Percentiles rank a stretch among this genome's conserved stretches.
These are phyloP conservation scores for Ariopsis seemanni DNA, from an alignment of 2,113 vertebrate genomes.

Conservation along the genomic window DNA sequence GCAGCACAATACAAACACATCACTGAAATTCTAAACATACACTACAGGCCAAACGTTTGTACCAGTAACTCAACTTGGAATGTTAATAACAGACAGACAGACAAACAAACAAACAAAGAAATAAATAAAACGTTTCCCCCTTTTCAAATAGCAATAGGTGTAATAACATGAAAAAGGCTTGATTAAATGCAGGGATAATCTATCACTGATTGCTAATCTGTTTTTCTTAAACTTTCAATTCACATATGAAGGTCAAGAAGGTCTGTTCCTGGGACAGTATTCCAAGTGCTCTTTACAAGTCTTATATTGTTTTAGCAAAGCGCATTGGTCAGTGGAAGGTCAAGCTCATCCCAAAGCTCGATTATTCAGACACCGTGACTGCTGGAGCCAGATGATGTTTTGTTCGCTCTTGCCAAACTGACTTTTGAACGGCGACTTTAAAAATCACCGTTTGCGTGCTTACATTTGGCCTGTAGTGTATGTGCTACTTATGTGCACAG, in stretches of 20 bases:
- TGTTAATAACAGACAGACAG: neutral
- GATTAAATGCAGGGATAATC: slow-evolving; percentile 14
- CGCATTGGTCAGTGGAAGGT: neutral
- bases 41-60: slow-evolving; percentile 35
- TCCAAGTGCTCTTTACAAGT: neutral
- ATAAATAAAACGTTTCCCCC: too few species aligned
- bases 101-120: neutral
- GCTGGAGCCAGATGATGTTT: neutral
- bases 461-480: slow-evolving; percentile 24
- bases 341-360: neutral
- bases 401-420: neutral
- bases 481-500: slow-evolving; percentile 28
- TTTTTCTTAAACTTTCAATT: neutral
- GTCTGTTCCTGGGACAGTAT: neutral
- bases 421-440: neutral
- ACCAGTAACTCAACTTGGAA: neutral
- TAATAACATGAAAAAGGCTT: neutral
- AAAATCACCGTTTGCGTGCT: neutral
- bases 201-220: neutral
- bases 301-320: neutral
- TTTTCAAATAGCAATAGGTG: neutral
- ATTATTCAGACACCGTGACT: neutral
- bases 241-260: neutral
- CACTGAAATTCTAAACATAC: slow-evolving; percentile 51
- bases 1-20: slow-evolving; percentile 74